Evolutionary conservation across 2,797 vertebrate species (phyloP), one percentile per base, ranked within the genome.

Genomic region (Octomys mimax): DNA sequence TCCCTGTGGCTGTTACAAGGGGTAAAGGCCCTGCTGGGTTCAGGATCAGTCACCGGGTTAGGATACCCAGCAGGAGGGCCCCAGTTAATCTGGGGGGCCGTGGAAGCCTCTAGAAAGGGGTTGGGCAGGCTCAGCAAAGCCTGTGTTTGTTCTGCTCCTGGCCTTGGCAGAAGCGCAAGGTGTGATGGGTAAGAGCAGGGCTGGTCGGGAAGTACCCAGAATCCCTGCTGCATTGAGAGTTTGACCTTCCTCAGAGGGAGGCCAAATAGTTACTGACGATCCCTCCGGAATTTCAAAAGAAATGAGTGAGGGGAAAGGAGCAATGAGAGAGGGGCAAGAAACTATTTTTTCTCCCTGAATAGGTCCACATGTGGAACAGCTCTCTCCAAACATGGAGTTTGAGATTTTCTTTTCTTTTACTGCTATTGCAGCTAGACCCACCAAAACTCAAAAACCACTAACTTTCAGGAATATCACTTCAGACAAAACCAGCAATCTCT

Each of bases 381-480:
- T 70, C 14, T 89, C 12, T 73, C 46, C 31, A 87, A 54, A 49
- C 62, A 68, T 36, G 52, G 49, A 89, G 21, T 59, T 79, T 28
- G 33, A 62, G 42, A 8, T 42, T 95, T 82, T 87, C 8, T 91
- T 42, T 92, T 87, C 49, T 57, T 92, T 61, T 49, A 64, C 8
- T 46, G 18, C 18, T 64, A 4, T 95, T 96, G 79, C 54, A 95
- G 22, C 79, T 71, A 85, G 10, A 89, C 81, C 8, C 81, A 75
- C 2, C 89, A 80, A 77, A 88, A 94, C 9, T 82, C 39, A 49
- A 28, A 96, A 91, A 61, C 87, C 62, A 92, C 13, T 92, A 8
- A 54, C 14, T 57, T 59, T 57, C 19, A 87, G 75, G 49, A 83
- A 96, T 85, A 83, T 81, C 39, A 88, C 19, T 22, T 83, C 12